A percentile compares a stretch with the other conserved stretches of the same genome.
phyloP scores from a whole-genome alignment of 2,888 invertebrate genomes.

The Ashinkailepas kermadecensis region DNA sequence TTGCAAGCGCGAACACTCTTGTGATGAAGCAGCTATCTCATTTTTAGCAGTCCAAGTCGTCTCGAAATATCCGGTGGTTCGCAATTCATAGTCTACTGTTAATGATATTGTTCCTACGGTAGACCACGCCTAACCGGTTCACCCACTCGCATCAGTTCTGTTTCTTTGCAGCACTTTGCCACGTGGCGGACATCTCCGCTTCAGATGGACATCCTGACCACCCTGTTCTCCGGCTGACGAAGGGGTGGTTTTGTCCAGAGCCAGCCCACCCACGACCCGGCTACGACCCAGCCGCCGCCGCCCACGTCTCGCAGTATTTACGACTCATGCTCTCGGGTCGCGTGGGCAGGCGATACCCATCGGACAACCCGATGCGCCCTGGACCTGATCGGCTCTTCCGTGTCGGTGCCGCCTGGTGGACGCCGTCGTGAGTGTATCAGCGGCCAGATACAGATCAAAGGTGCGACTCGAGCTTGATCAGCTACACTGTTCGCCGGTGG shows the following conservation, averaged over 20 bases:
- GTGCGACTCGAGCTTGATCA: neutral
- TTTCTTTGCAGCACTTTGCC: too few species aligned
- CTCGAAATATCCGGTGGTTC: too few species aligned
- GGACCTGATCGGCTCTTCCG: neutral
- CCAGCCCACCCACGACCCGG: neutral
- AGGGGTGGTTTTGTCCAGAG: neutral
- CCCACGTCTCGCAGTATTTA: neutral
- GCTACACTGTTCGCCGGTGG: neutral
- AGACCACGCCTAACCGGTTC: too few species aligned
- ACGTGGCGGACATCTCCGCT: too few species aligned
- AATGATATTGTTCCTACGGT: too few species aligned
- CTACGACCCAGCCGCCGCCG: neutral
- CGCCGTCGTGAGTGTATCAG: neutral
- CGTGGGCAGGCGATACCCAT: neutral
- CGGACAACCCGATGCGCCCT: neutral
- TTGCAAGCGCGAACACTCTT: too few species aligned
- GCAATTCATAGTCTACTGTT: too few species aligned
- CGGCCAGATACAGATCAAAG: neutral
- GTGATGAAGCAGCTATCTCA: too few species aligned
- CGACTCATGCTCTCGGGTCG: neutral
- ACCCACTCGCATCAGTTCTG: too few species aligned
- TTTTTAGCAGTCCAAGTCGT: too few species aligned
- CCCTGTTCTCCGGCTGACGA: too few species aligned
- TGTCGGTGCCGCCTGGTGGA: neutral
- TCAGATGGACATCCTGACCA: too few species aligned